These are phyloP conservation scores for Halocaridina rubra DNA, from an alignment of 2,888 invertebrate species.

Conservation along the genomic window DNA sequence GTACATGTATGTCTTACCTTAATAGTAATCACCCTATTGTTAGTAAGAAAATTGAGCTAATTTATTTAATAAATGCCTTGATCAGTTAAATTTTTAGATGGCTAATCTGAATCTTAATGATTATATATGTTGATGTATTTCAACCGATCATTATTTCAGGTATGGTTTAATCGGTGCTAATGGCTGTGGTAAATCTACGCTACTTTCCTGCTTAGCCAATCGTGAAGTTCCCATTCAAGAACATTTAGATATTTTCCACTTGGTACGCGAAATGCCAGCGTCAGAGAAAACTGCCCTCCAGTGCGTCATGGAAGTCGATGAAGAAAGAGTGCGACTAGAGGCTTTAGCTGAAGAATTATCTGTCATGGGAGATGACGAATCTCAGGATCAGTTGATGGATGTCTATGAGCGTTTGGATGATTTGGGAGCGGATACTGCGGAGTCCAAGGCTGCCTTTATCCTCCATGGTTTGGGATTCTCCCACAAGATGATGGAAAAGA, in stretches of 20 bases:
- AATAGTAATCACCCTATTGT: too few species aligned
- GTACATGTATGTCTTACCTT: too few species aligned
- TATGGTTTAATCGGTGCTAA: slow-evolving; percentile 98
- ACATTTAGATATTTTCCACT: slow-evolving; percentile 96
- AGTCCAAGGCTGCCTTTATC: slow-evolving; percentile 92
- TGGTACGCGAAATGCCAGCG: slow-evolving; percentile 98
- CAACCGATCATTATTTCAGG: slow-evolving; percentile 72
- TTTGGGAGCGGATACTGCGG: slow-evolving; percentile 94
- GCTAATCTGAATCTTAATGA: too few species aligned
- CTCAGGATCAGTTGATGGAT: slow-evolving; percentile 96
- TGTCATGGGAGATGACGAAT: slow-evolving; percentile 81
- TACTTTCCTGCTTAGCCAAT: slow-evolving; percentile 90
- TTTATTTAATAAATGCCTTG: too few species aligned
- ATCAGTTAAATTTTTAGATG: too few species aligned
- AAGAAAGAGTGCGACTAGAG: slow-evolving; percentile 90
- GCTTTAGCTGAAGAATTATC: slow-evolving; percentile 90
- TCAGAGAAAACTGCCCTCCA: slow-evolving; percentile 94
- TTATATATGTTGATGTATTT: too few species aligned
- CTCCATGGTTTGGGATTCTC: slow-evolving; percentile 96
- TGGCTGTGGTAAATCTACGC: slow-evolving; percentile 96
- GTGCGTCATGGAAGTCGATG: slow-evolving; percentile 98
- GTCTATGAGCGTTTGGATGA: slow-evolving; percentile 98
- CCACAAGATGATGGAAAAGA: slow-evolving; percentile 74
- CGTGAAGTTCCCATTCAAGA: slow-evolving; percentile 95
- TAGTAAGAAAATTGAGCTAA: too few species aligned